phyloP scores from a whole-genome alignment of 2,888 invertebrate genomes.

The Dolomedes plantarius region DNA sequence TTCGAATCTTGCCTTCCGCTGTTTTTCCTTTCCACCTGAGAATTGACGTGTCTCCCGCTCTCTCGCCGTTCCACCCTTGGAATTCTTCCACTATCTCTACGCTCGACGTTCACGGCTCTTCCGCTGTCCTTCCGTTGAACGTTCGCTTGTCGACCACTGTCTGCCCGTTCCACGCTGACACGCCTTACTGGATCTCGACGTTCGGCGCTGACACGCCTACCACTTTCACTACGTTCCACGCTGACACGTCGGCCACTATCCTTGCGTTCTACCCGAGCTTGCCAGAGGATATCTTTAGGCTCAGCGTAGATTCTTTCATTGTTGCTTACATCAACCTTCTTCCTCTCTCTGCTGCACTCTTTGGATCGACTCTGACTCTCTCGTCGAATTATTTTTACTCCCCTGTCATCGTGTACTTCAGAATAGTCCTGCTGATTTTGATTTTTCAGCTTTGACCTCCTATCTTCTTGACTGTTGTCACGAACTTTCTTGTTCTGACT shows the following conservation, averaged over 20 bases:
- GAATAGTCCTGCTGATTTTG: neutral
- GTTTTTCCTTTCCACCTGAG: neutral
- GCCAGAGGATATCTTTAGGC: neutral
- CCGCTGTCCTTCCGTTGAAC: constrained; percentile 6
- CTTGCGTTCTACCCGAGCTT: constrained; percentile 9
- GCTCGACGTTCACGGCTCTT: neutral
- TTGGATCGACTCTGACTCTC: neutral
- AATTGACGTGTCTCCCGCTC: neutral
- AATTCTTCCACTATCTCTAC: neutral
- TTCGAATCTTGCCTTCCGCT: neutral
- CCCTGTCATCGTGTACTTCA: neutral
- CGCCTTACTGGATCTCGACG: neutral
- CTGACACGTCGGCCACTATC: constrained; percentile 17
- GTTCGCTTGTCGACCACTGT: neutral
- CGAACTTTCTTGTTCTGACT: neutral
- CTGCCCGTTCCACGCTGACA: neutral
- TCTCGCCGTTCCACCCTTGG: constrained; percentile 16
- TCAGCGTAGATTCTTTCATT: neutral
- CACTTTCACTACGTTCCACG: constrained; percentile 1
- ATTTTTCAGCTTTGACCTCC: neutral
- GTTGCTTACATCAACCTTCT: neutral
- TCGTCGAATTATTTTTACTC: neutral
- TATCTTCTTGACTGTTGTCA: neutral
- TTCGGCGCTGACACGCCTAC: neutral
- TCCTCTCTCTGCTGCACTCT: constrained; percentile 4